A percentile compares a stretch with the other conserved stretches of the same genome.
phyloP scores from a whole-genome alignment of 2,797 vertebrate genomes.

The Morelia viridis region DNA sequence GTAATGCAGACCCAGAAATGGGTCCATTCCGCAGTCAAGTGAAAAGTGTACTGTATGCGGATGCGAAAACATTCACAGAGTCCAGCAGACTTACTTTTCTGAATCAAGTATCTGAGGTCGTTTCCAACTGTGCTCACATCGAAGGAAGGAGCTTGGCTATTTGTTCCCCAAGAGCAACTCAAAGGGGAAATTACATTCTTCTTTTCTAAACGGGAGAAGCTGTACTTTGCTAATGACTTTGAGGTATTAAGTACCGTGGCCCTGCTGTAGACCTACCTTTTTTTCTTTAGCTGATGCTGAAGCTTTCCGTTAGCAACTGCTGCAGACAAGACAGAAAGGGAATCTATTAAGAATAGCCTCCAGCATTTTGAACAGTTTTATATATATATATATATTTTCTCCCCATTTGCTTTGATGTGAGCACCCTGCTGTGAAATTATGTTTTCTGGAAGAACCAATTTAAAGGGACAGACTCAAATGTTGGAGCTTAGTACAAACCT shows the following conservation, averaged over 20 bases:
- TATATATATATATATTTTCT: too few relatives aligned
- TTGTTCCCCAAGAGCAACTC: neutral
- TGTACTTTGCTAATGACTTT: slow-evolving; percentile 5
- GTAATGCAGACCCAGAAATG: too few relatives aligned
- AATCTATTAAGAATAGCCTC: neutral
- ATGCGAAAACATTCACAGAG: too few relatives aligned
- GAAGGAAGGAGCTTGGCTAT: neutral
- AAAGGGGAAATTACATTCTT: neutral
- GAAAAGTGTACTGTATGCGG: too few relatives aligned
- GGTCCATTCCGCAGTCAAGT: too few relatives aligned
- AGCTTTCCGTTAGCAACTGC: neutral
- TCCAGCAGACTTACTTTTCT: too few relatives aligned
- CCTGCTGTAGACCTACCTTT: neutral
- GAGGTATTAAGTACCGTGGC: neutral
- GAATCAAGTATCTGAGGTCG: too few relatives aligned
- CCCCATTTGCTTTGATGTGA: neutral
- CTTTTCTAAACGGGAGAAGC: slow-evolving; percentile 4
- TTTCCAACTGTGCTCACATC: too few relatives aligned
- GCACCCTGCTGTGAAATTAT: neutral
- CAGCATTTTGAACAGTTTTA: too few relatives aligned
- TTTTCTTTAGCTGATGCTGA: neutral
- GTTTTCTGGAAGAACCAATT: neutral
- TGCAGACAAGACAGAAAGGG: neutral
- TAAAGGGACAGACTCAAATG: too few relatives aligned
- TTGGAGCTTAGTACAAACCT: neutral